Evolutionary conservation across 1,140 invertebrate genomes (phyloP), one percentile per base, ranked within the genome.

Genomic region (Zaprionus davidi): DNA sequence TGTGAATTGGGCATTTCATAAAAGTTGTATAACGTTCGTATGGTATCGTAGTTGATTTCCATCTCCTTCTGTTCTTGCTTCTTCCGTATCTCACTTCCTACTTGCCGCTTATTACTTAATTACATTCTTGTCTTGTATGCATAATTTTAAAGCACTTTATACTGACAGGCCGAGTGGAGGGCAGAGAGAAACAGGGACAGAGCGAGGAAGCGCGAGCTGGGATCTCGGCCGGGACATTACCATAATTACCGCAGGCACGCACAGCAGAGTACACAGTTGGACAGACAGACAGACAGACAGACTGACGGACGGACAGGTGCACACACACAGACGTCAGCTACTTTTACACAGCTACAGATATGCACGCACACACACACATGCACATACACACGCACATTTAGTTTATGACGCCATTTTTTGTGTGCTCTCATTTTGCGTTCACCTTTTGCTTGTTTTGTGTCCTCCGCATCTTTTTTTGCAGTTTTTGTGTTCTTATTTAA

Each of bases 51-150:
- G 51, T 41, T 12, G 5, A 13, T 13, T 34, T 44, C 5, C 57
- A 7, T 17, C 56, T 67, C 26, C 53, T 46, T 17, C 41, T 17
- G 41, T n/a, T 46, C 15, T n/a, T 46, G n/a, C n/a, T 41, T 15
- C n/a, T 46, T 46, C n/a, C 41, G 41, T 17, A 17, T 46, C 41
- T 59, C 20, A 38, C 55, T 53, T 53, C n/a, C 24, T 56, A 11
- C 51, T 24, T 80, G 49, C 53, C 20, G 44, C 72, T 70, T 76
- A 84, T 84, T 73, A 81, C 84, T 84, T 82, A 83, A 87, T 87
- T 88, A 81, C 82, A 73, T 71, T 78, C 75, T 72, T 67, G 78
- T 84, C 68, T 87, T 81, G 84, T 78, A 78, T 87, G 83, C 83
- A 87, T 81, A 88, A 87, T 81, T 86, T 86, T 75, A 63, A 71